These are phyloP conservation scores for Atherinomorus stipes DNA, from an alignment of 2,113 vertebrate species.

Conservation along the genomic window DNA sequence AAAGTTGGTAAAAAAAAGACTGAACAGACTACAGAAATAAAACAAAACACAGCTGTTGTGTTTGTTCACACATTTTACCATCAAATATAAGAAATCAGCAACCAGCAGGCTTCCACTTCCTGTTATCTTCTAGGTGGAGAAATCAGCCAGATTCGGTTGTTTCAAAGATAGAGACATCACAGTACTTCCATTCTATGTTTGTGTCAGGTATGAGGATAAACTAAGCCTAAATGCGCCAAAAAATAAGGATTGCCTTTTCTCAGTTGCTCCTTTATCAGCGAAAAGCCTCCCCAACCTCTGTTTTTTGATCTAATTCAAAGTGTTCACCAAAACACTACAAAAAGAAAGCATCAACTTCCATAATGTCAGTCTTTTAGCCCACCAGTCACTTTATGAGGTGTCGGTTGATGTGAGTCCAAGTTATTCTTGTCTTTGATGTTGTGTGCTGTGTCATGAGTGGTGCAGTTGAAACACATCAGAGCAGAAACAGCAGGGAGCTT, in stretches of 20 bases:
- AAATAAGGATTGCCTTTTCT: neutral
- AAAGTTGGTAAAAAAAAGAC: constrained; percentile 17
- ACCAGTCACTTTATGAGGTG: neutral
- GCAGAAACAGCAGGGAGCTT: constrained; percentile 32
- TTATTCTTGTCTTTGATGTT: constrained; percentile 30
- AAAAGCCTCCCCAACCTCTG: neutral
- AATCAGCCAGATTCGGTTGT: constrained; percentile 35
- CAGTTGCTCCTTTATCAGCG: neutral
- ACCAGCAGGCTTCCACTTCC: constrained; percentile 26
- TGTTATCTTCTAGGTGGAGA: constrained; percentile 33
- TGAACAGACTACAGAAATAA: constrained; percentile 30
- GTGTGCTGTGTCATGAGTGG: constrained; percentile 1
- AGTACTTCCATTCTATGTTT: neutral
- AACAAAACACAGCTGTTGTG: constrained; percentile 33
- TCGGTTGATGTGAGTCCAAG: constrained; percentile 6
- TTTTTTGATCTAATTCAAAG: neutral
- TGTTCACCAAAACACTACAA: constrained; percentile 14
- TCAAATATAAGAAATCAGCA: constrained; percentile 39
- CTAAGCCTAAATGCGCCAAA: too few species aligned
- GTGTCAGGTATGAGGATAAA: neutral
- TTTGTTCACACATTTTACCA: constrained; percentile 43
- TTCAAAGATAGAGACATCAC: constrained; percentile 28
- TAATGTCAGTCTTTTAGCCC: neutral
- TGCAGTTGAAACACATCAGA: constrained; percentile 17
- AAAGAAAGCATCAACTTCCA: neutral